Evolutionary conservation across 2,888 invertebrate species (phyloP).

Genomic region (Brachyptera putata): DNA sequence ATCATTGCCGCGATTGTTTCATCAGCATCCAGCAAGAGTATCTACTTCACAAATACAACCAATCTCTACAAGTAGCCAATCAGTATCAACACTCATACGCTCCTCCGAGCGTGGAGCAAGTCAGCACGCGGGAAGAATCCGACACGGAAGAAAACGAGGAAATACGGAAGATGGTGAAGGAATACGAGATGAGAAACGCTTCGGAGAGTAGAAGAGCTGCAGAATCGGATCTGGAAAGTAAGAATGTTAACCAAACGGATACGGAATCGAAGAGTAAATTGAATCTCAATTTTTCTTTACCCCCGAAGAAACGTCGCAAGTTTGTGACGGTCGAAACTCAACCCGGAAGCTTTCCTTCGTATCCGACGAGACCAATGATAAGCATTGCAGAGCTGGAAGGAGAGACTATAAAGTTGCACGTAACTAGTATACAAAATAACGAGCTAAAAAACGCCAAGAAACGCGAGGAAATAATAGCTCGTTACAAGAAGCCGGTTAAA

Average conservation of each 20-base stretch:
- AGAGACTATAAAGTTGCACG: background rate
- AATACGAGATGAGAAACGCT: background rate
- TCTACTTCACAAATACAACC: background rate
- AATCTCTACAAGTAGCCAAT: background rate
- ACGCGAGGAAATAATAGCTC: constrained; percentile 5
- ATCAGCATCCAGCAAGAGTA: background rate
- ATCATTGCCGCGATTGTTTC: background rate
- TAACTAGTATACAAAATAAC: background rate
- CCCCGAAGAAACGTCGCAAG: constrained; percentile 17
- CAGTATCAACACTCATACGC: background rate
- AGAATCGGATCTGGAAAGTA: background rate
- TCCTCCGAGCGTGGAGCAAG: background rate
- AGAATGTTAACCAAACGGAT: background rate
- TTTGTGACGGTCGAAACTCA: background rate
- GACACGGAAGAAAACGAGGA: constrained; percentile 4
- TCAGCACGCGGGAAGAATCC: background rate
- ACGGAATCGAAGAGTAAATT: background rate
- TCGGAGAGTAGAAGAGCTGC: background rate
- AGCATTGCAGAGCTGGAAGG: constrained; percentile 44
- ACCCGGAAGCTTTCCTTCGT: constrained; percentile 36
- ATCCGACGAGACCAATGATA: constrained; percentile 44
- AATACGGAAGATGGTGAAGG: background rate
- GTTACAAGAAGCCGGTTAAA: constrained; percentile 9
- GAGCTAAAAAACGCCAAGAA: constrained; percentile 4
- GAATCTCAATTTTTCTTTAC: background rate